Conservation (phyloP, 2,888 invertebrate genomes). For the Drosophila nr. fundita region DNA sequence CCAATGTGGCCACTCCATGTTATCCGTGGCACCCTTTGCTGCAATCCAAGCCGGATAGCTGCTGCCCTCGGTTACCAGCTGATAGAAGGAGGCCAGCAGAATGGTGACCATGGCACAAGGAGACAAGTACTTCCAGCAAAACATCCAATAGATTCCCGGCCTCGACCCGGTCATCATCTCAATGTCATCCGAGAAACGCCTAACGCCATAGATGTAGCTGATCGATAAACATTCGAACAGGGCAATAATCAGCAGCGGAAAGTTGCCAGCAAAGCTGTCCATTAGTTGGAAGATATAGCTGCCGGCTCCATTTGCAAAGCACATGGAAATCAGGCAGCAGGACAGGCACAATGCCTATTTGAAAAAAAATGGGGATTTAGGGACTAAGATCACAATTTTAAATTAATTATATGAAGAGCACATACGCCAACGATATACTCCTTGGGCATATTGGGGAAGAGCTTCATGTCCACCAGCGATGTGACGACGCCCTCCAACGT, state of each 20-base stretch:
- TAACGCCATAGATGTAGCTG: constrained; percentile 96
- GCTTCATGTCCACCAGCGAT: constrained; percentile 96
- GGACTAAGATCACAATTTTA: not conserved
- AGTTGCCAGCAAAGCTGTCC: constrained; percentile 97
- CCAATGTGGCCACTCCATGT: constrained; percentile 95
- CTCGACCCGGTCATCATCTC: constrained; percentile 97
- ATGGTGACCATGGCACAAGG: constrained; percentile 95
- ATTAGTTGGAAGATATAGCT: constrained; percentile 97
- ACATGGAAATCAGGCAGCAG: constrained; percentile 94
- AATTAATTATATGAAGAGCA: not conserved
- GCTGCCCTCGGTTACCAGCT: constrained; percentile 92
- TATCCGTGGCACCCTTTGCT: constrained; percentile 89
- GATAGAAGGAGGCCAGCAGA: constrained; percentile 92
- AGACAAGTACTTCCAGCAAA: constrained; percentile 97
- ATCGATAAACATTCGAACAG: constrained; percentile 96
- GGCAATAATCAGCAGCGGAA: constrained; percentile 95
- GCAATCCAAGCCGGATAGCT: constrained; percentile 94
- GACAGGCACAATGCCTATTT: constrained; percentile 88
- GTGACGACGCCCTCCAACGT: constrained; percentile 98
- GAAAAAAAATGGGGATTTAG: not conserved
- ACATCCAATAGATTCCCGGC: constrained; percentile 95
- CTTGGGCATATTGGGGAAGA: constrained; percentile 95
- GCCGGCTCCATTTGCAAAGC: constrained; percentile 96
- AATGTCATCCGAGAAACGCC: constrained; percentile 96
- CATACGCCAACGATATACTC: constrained; percentile 92